Evolutionary conservation across 2,888 invertebrate genomes (phyloP).

Genomic region (Dastarcus helophoroides): DNA sequence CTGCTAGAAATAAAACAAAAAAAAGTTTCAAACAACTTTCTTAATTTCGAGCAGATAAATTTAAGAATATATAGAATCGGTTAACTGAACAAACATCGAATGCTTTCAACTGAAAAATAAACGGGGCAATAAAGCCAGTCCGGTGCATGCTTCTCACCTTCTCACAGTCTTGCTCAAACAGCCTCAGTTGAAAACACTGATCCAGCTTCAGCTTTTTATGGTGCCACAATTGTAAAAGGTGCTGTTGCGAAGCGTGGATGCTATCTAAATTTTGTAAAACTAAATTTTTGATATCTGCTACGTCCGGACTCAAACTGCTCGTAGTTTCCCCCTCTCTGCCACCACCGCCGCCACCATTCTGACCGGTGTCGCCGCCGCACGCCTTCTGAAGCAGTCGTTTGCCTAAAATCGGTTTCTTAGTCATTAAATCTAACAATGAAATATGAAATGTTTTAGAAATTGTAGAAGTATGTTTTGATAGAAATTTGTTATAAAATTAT

Average conservation of each 20-base stretch:
- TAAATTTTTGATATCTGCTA: conserved; percentile 49
- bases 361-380: conserved; percentile 27
- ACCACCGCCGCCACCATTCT: conserved; percentile 35
- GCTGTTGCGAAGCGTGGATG: conserved; percentile 81
- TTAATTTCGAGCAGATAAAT: no score
- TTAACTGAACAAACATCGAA: no score
- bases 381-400: conserved; percentile 58
- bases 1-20: no score
- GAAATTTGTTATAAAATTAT: no score
- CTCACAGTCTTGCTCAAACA: conserved; percentile 96
- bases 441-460: no score
- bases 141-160: no score
- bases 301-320: conserved; percentile 51
- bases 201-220: conserved; percentile 89
- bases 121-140: no score
- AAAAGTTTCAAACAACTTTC: no score
- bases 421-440: no score
- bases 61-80: no score
- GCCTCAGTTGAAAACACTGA: conserved; percentile 88
- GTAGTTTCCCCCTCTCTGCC: conserved; percentile 64
- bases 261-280: conserved; percentile 76
- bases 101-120: no score
- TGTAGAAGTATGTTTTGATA: no score
- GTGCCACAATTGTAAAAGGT: conserved; percentile 88
- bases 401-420: conserved; percentile 40